Evolutionary conservation across 2,888 invertebrate species (phyloP).

Genomic region (Machimus rusticus): DNA sequence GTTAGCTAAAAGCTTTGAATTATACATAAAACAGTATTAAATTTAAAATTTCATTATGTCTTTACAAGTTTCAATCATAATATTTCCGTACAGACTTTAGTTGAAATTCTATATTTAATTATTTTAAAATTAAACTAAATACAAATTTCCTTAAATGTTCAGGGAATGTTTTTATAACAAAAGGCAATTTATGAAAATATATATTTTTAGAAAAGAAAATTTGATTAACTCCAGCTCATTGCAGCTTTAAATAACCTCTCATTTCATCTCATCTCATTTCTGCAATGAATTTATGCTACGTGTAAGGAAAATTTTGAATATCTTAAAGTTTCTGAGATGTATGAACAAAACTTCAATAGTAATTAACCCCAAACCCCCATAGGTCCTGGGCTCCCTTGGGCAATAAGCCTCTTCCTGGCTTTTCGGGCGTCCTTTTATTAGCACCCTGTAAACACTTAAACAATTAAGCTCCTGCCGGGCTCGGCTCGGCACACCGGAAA

Average conservation of each 20-base stretch:
- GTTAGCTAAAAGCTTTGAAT: too few species aligned
- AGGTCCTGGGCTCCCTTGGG: not conserved
- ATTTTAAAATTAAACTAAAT: too few species aligned
- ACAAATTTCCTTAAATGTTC: too few species aligned
- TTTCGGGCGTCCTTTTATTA: slow-evolving; percentile 9
- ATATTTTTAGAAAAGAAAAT: not conserved
- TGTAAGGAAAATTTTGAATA: not conserved
- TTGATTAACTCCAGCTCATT: not conserved
- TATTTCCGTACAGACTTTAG: too few species aligned
- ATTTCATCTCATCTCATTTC: not conserved
- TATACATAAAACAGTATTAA: too few species aligned
- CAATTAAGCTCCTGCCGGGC: slow-evolving; percentile 24
- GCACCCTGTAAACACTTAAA: slow-evolving; percentile 16
- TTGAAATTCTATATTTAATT: too few species aligned
- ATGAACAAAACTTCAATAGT: not conserved
- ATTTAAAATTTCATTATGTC: too few species aligned
- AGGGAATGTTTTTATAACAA: too few species aligned
- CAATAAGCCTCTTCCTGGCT: not conserved
- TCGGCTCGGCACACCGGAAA: slow-evolving; percentile 28
- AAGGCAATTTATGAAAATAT: too few species aligned
- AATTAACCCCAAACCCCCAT: not conserved
- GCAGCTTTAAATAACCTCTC: not conserved
- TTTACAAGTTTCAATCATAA: too few species aligned
- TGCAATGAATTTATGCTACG: too few species aligned
- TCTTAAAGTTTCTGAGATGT: not conserved